Evolutionary conservation across 2,797 vertebrate species (phyloP).

Genomic region (Tiaroga cobitis): DNA sequence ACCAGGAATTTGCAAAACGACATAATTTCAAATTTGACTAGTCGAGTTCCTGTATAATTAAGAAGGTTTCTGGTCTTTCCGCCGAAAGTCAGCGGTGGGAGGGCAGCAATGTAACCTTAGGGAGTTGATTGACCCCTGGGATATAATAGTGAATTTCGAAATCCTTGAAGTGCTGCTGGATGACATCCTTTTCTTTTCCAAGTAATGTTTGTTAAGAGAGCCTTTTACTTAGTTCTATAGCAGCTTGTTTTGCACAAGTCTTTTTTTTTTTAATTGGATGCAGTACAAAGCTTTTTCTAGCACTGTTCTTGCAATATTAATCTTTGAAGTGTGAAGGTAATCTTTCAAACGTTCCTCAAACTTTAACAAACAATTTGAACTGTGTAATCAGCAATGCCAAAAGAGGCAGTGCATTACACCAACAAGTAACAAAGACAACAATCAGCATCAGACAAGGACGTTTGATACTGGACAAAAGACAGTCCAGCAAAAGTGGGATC

Average conservation of each 20-base stretch:
- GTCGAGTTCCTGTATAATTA: neutral
- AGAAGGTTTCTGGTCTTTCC: neutral
- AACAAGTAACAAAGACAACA: neutral
- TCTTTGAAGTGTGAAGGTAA: neutral
- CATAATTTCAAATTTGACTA: neutral
- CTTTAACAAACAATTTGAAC: neutral
- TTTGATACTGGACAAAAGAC: neutral
- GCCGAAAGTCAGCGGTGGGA: neutral
- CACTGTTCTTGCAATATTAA: neutral
- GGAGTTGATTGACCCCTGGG: neutral
- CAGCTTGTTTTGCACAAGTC: neutral
- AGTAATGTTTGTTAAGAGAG: neutral
- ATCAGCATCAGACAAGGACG: neutral
- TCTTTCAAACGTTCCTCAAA: neutral
- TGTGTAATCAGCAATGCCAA: neutral
- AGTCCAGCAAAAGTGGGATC: neutral
- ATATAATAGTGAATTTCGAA: neutral
- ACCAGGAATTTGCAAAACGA: neutral
- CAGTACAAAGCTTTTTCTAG: neutral
- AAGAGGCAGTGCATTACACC: neutral
- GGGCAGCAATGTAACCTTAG: neutral
- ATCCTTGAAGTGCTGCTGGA: neutral
- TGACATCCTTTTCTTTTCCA: neutral
- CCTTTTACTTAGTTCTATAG: neutral
- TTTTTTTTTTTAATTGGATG: neutral